Percentiles rank a stretch among this genome's conserved stretches.
Evolutionary conservation across 2,113 vertebrate genomes (phyloP).

Genomic region (Leucosticte australis): DNA sequence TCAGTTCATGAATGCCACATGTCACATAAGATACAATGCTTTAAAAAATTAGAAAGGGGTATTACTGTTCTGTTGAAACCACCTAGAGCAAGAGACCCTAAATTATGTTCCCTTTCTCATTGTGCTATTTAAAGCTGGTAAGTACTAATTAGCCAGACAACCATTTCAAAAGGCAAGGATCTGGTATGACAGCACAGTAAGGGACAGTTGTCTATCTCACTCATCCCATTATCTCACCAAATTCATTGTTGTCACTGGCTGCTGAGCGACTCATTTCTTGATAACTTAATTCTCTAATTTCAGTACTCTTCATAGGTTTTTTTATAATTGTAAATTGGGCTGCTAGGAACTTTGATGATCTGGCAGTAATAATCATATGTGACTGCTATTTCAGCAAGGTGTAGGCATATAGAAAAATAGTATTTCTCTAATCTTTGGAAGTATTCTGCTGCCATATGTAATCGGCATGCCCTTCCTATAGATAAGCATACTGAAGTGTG

Average conservation of each 20-base stretch:
- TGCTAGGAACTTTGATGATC: neutral
- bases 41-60: neutral
- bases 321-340: neutral
- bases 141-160: neutral
- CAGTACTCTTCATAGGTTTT: neutral
- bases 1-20: neutral
- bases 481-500: neutral
- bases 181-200: neutral
- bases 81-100: neutral
- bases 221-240: neutral
- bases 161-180: neutral
- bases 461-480: neutral
- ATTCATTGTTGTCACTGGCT: neutral
- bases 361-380: neutral
- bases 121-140: neutral
- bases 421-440: neutral
- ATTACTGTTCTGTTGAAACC: neutral
- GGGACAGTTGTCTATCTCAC: fast-evolving
- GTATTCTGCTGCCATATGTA: neutral
- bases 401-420: neutral
- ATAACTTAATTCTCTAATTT: neutral
- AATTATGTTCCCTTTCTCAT: neutral
- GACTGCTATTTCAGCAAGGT: neutral
- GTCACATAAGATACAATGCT: neutral
- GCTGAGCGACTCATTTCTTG: neutral